Conservation (phyloP, 2,113 vertebrate genomes). For the Morone saxatilis region DNA sequence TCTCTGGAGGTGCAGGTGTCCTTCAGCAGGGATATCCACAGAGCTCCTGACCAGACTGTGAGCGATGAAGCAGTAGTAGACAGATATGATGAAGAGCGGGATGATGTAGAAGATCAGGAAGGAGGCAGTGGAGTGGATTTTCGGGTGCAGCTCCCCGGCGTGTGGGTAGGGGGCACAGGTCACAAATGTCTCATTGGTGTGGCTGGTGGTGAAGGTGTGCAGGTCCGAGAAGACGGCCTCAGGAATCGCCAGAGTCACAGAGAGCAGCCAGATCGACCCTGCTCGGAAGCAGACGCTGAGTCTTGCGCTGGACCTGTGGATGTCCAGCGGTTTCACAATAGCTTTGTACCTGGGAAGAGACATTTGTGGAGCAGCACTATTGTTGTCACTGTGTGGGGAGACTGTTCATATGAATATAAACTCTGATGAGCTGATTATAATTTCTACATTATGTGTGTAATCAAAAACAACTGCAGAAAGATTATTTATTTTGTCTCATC, state of each 20-base stretch:
- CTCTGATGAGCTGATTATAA: neutral
- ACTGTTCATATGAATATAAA: neutral
- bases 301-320: slow-evolving; percentile 84
- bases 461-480: neutral
- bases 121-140: slow-evolving; percentile 94
- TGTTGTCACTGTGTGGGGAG: neutral
- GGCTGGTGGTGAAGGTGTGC: slow-evolving; percentile 89
- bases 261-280: slow-evolving; percentile 92
- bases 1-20: slow-evolving; percentile 89
- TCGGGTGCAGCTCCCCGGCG: slow-evolving; percentile 90
- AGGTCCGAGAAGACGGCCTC: slow-evolving; percentile 96
- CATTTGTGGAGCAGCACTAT: neutral
- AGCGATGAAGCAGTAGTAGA: slow-evolving; percentile 97
- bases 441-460: neutral
- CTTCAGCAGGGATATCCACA: slow-evolving; percentile 90
- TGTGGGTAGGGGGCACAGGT: slow-evolving; percentile 95
- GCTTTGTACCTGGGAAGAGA: slow-evolving; percentile 91
- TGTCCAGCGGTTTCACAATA: slow-evolving; percentile 95
- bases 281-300: slow-evolving; percentile 89
- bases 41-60: slow-evolving; percentile 92
- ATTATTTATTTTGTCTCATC: neutral
- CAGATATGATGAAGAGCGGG: slow-evolving; percentile 92
- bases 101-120: slow-evolving; percentile 95
- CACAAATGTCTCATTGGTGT: slow-evolving; percentile 91
- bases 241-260: slow-evolving; percentile 92